Evolutionary conservation across 2,797 vertebrate species (phyloP).

Genomic region (Gymnopithys bicolor): DNA sequence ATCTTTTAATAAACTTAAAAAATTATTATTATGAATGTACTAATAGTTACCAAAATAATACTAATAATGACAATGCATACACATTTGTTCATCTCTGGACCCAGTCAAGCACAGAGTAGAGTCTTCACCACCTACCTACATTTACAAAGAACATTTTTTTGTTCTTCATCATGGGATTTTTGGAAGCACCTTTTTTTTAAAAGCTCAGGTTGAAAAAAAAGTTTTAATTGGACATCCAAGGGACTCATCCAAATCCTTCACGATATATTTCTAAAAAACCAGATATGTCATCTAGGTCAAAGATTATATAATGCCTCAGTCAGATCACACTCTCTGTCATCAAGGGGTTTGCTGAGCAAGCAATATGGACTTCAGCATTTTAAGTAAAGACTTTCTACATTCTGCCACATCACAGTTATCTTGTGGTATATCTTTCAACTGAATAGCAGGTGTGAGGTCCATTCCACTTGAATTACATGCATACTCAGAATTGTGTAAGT

Average conservation of each 20-base stretch:
- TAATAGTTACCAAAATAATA: not conserved
- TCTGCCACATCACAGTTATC: not conserved
- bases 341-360: not conserved
- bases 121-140: not conserved
- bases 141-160: not conserved
- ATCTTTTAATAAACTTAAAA: not conserved
- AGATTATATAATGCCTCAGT: not conserved
- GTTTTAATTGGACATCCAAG: not conserved
- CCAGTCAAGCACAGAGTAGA: not conserved
- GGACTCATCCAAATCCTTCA: not conserved
- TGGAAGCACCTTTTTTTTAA: not conserved
- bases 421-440: not conserved
- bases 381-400: not conserved
- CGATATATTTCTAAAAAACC: not conserved
- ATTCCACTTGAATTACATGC: constrained; percentile 20
- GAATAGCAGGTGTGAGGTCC: not conserved
- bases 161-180: not conserved
- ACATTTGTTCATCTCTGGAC: not conserved
- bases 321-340: not conserved
- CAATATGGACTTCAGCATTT: not conserved
- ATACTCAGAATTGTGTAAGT: not conserved
- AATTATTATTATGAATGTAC: not conserved
- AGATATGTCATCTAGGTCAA: not conserved
- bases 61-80: not conserved
- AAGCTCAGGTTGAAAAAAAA: not conserved